Conservation (phyloP, 2,888 invertebrate genomes). For the Adela reaumurella region DNA sequence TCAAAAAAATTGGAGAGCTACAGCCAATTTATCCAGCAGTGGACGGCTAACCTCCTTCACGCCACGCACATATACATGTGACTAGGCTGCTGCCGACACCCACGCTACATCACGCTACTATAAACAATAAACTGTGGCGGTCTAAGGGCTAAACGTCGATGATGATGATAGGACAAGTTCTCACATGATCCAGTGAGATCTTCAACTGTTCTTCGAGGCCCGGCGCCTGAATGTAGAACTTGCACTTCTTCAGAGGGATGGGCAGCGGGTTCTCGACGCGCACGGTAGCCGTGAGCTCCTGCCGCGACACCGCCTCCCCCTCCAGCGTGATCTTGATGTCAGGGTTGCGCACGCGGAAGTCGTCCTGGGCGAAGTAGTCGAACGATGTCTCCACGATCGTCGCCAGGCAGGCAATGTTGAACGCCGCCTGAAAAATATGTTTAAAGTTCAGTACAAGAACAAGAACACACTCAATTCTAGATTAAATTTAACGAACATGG, state of each 20-base stretch:
- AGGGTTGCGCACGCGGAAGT: slow-evolving; percentile 85
- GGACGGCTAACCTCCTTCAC: too few species aligned
- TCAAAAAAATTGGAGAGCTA: too few species aligned
- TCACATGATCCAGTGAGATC: slow-evolving; percentile 63
- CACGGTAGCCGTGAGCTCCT: slow-evolving; percentile 58
- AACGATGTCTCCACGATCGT: slow-evolving; percentile 76
- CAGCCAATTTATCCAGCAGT: too few species aligned
- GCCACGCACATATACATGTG: too few species aligned
- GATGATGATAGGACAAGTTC: too few species aligned
- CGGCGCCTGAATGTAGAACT: slow-evolving; percentile 79
- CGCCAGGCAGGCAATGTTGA: slow-evolving; percentile 79
- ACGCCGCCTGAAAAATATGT: slow-evolving; percentile 54
- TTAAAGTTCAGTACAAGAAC: too few species aligned
- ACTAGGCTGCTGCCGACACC: too few species aligned
- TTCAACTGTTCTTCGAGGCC: slow-evolving; percentile 73
- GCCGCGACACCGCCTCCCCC: slow-evolving; percentile 47
- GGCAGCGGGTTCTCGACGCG: slow-evolving; percentile 81
- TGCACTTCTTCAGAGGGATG: slow-evolving; percentile 68
- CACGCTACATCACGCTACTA: too few species aligned
- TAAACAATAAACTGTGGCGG: too few species aligned
- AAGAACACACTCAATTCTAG: too few species aligned
- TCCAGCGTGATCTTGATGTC: slow-evolving; percentile 75
- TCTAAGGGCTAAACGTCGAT: too few species aligned
- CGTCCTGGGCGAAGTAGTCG: slow-evolving; percentile 86
- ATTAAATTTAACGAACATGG: too few species aligned